phyloP scores from a whole-genome alignment of 2,888 invertebrate genomes.

The Temnothorax ravouxi region DNA sequence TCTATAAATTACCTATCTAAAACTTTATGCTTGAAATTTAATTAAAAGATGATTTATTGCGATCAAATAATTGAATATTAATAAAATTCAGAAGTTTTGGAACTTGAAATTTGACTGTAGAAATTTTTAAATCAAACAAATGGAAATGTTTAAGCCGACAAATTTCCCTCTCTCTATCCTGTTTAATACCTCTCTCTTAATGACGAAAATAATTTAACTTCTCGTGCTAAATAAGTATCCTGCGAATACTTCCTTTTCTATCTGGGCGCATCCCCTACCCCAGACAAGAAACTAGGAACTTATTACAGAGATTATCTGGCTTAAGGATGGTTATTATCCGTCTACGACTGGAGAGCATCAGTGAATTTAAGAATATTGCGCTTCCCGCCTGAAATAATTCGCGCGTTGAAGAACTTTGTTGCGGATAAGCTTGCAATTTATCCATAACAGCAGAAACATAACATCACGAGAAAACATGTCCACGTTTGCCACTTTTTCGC shows the following conservation, averaged over 20 bases:
- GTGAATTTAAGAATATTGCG: slow-evolving; percentile 57
- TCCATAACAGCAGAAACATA: slow-evolving; percentile 31
- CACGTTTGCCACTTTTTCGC: slow-evolving; percentile 7
- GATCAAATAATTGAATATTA: background rate
- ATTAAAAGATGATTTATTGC: background rate
- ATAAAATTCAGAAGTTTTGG: background rate
- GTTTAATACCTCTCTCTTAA: background rate
- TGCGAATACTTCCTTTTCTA: slow-evolving; percentile 22
- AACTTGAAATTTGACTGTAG: background rate
- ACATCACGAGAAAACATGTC: slow-evolving; percentile 11
- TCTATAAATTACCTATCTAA: slow-evolving; percentile 14
- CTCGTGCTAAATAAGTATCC: slow-evolving; percentile 18
- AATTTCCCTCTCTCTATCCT: background rate
- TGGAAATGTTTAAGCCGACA: background rate
- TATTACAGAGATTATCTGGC: slow-evolving; percentile 47
- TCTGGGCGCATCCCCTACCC: background rate
- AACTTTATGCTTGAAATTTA: background rate
- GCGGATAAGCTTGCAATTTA: slow-evolving; percentile 45
- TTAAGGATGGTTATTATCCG: slow-evolving; percentile 49
- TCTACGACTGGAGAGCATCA: slow-evolving; percentile 31
- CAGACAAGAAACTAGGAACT: slow-evolving; percentile 37
- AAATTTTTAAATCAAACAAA: background rate
- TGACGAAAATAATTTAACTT: slow-evolving; percentile 30
- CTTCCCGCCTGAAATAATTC: slow-evolving; percentile 48
- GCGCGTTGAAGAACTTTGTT: slow-evolving; percentile 47